Base-by-base conservation (phyloP, 2,888 invertebrate genomes). In the Acrocyrtus sp. region DNA sequence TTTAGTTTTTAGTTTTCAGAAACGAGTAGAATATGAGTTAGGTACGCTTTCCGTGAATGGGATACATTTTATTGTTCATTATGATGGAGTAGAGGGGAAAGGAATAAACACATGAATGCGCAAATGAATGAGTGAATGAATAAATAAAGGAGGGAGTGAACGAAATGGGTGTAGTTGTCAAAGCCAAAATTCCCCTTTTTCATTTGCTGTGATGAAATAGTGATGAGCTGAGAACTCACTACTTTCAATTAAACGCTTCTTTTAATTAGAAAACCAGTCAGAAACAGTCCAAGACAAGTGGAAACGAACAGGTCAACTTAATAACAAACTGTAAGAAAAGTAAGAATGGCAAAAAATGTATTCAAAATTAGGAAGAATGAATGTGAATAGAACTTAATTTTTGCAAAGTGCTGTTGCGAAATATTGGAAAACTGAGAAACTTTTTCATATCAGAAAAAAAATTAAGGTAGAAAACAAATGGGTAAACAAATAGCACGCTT, bases 131-230 rank as follows among this genome's bases (percentile, higher is more conserved):
- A 57, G 45, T 45, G 48, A 43, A 61, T 47, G 27, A 62, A 53
- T 29, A 34, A 56, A 22, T 21, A 19, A n/a, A 22, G 4, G 22
- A 39, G 19, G 57, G 19, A 24, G 60, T 5, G 29, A 51, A 56
- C 24, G 39, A 47, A 67, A 61, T 48, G 63, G 51, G 51, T 63
- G 56, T 70, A 70, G 51, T 70, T 63, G 63, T 70, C 70, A 70
- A 63, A 70, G 63, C 57, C n/a, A n/a, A 69, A 34, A 34, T 34
- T 62, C 62, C 69, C 53, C 45, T 51, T 56, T 63, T 57, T 56
- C 51, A 45, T 51, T 12, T 12, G 6, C 12, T 34, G 5, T 12
- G 6, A 34, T 34, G 6, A 5, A 12, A 34, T 5, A 5, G 34
- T 12, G 12, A 12, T 8, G 34, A 12, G 34, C 12, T 34, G 34